These are phyloP conservation scores for Heterodera filipjevi DNA, from an alignment of 2,888 invertebrate species.

Conservation along the genomic window DNA sequence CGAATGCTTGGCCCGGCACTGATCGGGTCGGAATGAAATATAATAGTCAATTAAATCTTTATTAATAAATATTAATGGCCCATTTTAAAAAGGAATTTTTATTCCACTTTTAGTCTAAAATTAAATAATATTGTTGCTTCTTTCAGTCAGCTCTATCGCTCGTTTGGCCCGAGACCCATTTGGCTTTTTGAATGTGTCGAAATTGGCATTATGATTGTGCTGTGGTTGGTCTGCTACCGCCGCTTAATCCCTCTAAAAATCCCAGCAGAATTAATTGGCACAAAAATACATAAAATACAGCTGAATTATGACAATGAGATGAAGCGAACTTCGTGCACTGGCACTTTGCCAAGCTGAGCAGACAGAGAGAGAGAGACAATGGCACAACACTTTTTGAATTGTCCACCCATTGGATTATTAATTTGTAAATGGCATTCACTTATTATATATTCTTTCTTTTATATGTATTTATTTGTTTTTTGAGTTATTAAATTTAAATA, in stretches of 20 bases:
- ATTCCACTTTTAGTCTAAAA: too few relatives aligned
- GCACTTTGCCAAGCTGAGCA: constrained; percentile 5
- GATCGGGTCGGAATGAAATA: constrained; percentile 33
- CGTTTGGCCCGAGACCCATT: constrained; percentile 26
- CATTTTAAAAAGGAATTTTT: too few relatives aligned
- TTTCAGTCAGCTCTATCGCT: constrained; percentile 24
- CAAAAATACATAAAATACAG: constrained; percentile 15
- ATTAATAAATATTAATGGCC: too few relatives aligned
- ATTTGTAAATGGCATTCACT: too few relatives aligned
- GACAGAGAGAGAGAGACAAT: neutral
- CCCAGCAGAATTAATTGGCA: neutral
- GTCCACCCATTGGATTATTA: too few relatives aligned
- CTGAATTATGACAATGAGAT: neutral
- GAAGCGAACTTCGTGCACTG: constrained; percentile 10
- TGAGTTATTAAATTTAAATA: too few relatives aligned
- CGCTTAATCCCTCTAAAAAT: constrained; percentile 31
- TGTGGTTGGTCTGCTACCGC: constrained; percentile 26
- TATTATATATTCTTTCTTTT: too few relatives aligned
- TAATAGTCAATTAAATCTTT: neutral
- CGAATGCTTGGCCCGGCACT: constrained; percentile 48
- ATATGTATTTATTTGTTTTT: too few relatives aligned
- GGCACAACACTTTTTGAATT: too few relatives aligned
- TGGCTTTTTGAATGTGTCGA: constrained; percentile 31
- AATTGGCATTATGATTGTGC: constrained; percentile 22
- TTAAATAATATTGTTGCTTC: neutral